Base-by-base conservation (phyloP, 1,140 invertebrate genomes). In the Cotesia vestalis region DNA sequence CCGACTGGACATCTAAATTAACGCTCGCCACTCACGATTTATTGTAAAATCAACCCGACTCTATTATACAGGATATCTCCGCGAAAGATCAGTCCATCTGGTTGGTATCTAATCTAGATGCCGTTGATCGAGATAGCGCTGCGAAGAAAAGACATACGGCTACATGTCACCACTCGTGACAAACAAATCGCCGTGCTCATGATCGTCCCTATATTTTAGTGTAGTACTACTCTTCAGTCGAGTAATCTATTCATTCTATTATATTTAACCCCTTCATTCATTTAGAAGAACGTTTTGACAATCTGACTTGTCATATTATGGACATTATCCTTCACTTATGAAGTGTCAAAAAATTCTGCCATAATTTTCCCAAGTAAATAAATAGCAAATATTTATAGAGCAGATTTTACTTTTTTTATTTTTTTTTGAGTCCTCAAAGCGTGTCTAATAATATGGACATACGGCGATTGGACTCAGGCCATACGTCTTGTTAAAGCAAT, bases 391-490 rank as follows among this genome's bases (percentile, higher is more conserved):
- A 27, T 27, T 27, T 27, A 27, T 27, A 27, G 27, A 27, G 3
- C 3, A 27, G 27, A 27, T 27, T 27, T 27, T 27, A 0, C 27
- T 27, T 27, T 27, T 27, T 17, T n/a, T n/a, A n/a, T n/a, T 17
- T 27, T 27, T 27, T 2, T 27, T 27, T 2, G 27, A 27, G 27
- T 66, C 66, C 69, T 52, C 34, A 52, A 66, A 74, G 62, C 40
- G 75, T 79, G 70, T 78, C 78, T 74, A 76, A 79, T 69, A 70
- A 69, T 77, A 77, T 80, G 78, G 79, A 80, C 80, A 80, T 79
- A 80, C 34, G 53, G 5, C 9, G 9, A n/a, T 17, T 20, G 40
- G 40, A 46, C 40, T 46, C 40, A 6, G 40, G 11, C 40, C 11
- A 46, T 11, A 11, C 6, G 40, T 46, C 40, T 46, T 46, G 40